Percentiles rank a stretch among this genome's conserved stretches.
These are phyloP conservation scores for Synergus itoensis DNA, from an alignment of 2,888 invertebrate genomes.

Conservation along the genomic window DNA sequence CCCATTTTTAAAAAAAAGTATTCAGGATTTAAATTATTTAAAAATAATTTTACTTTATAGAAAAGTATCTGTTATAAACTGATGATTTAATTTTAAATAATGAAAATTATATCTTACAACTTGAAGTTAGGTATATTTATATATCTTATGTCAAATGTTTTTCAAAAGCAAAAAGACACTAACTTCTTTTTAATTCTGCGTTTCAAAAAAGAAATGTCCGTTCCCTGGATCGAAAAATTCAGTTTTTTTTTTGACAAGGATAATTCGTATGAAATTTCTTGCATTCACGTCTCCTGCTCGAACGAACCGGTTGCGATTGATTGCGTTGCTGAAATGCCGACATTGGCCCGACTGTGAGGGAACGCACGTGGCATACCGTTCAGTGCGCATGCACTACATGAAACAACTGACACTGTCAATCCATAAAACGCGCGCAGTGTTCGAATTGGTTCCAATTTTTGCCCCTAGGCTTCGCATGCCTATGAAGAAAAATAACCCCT, in stretches of 20 bases:
- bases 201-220: conserved; percentile 12
- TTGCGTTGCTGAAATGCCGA: conserved; percentile 8
- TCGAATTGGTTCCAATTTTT: neutral
- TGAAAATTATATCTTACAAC: neutral
- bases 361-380: conserved; percentile 23
- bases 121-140: neutral
- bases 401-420: no score
- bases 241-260: conserved; percentile 10
- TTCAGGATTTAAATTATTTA: no score
- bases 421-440: neutral
- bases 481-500: no score
- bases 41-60: no score
- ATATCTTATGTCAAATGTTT: conserved; percentile 3
- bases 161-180: neutral
- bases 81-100: no score
- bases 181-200: conserved; percentile 27
- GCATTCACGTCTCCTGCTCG: conserved; percentile 10
- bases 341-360: neutral
- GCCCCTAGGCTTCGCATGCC: neutral
- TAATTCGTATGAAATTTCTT: conserved; percentile 35
- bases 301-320: conserved; percentile 22
- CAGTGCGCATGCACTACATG: neutral
- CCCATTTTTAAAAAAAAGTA: no score
- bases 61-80: no score
- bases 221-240: conserved; percentile 2